phyloP scores from a whole-genome alignment of 2,797 vertebrate genomes.

The Pseudochromis fuscus region DNA sequence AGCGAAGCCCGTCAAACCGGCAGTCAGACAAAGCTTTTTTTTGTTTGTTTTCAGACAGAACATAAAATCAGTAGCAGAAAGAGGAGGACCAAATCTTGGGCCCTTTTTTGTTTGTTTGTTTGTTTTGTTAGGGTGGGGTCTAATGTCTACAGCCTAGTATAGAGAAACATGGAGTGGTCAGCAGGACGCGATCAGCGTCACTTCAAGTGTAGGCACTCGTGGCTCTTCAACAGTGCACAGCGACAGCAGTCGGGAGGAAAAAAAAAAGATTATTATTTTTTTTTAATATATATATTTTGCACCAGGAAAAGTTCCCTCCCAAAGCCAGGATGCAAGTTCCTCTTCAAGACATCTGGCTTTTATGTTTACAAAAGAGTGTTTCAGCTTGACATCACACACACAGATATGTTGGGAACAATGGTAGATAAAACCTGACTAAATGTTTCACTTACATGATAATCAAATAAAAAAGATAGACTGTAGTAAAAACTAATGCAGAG shows the following conservation, averaged over 20 bases:
- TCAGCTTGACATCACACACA: slow-evolving; percentile 43
- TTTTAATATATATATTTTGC: neutral
- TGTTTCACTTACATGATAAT: slow-evolving; percentile 36
- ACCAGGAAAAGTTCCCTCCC: slow-evolving; percentile 42
- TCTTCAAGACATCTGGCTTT: slow-evolving; percentile 45
- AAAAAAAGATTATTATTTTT: neutral
- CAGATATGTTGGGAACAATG: slow-evolving; percentile 45
- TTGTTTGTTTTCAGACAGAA: slow-evolving; percentile 22
- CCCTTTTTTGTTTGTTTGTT: slow-evolving; percentile 9
- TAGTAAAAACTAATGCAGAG: slow-evolving; percentile 19
- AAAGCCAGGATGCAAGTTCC: slow-evolving; percentile 39
- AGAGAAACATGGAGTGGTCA: slow-evolving; percentile 55
- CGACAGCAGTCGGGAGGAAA: slow-evolving; percentile 50
- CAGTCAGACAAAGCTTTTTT: neutral
- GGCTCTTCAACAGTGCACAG: slow-evolving; percentile 79
- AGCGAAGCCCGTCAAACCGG: slow-evolving; percentile 20
- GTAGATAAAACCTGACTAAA: slow-evolving; percentile 14
- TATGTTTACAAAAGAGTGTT: slow-evolving; percentile 44
- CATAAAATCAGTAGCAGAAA: slow-evolving; percentile 31
- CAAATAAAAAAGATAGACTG: neutral
- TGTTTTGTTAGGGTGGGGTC: neutral
- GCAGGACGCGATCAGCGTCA: slow-evolving; percentile 62
- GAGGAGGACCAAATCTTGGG: slow-evolving; percentile 12
- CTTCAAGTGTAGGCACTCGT: slow-evolving; percentile 79
- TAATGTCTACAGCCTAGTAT: slow-evolving; percentile 38